phyloP scores from a whole-genome alignment of 1,140 invertebrate genomes.

The Drosophila bocki region DNA sequence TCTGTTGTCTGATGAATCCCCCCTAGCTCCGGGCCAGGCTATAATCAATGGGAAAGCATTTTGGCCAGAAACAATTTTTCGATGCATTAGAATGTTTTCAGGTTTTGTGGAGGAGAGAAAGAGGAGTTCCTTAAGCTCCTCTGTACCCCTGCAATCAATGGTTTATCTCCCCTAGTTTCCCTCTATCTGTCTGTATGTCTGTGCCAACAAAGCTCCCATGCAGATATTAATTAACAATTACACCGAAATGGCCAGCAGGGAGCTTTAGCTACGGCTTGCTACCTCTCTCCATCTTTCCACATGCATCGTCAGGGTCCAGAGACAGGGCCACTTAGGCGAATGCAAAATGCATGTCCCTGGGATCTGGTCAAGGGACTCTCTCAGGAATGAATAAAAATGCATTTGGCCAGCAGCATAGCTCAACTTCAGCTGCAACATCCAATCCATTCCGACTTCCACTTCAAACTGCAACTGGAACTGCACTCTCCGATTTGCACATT shows the following conservation, averaged over 20 bases:
- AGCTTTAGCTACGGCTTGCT: conserved; percentile 1
- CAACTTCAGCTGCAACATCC: conserved; percentile 28
- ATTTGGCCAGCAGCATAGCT: conserved; percentile 41
- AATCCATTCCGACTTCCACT: conserved; percentile 24
- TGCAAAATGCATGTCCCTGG: conserved; percentile 59
- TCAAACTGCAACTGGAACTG: conserved; percentile 20
- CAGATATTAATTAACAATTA: conserved; percentile 81
- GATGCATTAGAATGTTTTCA: conserved; percentile 41
- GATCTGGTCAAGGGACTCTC: conserved; percentile 5
- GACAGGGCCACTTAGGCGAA: conserved; percentile 47
- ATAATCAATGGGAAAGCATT: conserved; percentile 20
- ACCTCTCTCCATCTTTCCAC: neutral
- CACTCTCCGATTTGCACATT: conserved; percentile 62
- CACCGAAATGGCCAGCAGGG: conserved; percentile 69
- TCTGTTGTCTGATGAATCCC: conserved; percentile 24
- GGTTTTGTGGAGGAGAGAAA: neutral
- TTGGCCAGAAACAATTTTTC: conserved; percentile 12
- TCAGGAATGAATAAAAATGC: conserved; percentile 41
- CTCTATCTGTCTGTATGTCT: conserved; percentile 16
- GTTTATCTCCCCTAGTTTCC: conserved; percentile 12
- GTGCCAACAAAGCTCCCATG: conserved; percentile 60
- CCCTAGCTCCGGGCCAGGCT: neutral
- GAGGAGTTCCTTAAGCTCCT: neutral
- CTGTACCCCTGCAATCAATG: conserved; percentile 6
- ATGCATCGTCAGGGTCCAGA: conserved; percentile 25